Evolutionary conservation across 2,797 vertebrate genomes (phyloP).

Genomic region (Limosa lapponica): DNA sequence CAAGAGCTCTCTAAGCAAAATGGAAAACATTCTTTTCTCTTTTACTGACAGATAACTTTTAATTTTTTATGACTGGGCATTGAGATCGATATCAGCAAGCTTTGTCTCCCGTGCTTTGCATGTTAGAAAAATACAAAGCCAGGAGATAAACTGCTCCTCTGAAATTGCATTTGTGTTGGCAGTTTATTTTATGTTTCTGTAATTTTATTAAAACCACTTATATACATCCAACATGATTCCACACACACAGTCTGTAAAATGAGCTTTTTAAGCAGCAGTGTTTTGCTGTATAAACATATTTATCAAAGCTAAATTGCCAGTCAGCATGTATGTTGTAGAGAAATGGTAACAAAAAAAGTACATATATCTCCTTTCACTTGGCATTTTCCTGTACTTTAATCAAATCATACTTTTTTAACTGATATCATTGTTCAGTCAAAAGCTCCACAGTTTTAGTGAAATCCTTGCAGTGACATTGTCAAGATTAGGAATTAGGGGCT

Average conservation of each 20-base stretch:
- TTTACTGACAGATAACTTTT: slow-evolving; percentile 59
- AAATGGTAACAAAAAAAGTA: neutral
- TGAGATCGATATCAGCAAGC: slow-evolving; percentile 54
- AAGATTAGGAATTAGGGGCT: neutral
- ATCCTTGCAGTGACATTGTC: neutral
- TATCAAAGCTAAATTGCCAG: slow-evolving; percentile 29
- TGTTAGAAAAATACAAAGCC: slow-evolving; percentile 39
- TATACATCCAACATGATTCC: slow-evolving; percentile 25
- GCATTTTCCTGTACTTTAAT: neutral
- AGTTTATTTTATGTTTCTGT: slow-evolving; percentile 53
- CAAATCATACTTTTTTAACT: neutral
- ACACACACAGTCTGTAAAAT: slow-evolving; percentile 23
- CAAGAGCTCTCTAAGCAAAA: slow-evolving; percentile 40
- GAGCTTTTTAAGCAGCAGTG: slow-evolving; percentile 20
- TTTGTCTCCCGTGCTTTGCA: slow-evolving; percentile 46
- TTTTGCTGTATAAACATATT: slow-evolving; percentile 38
- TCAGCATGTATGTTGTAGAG: neutral
- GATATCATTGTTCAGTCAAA: neutral
- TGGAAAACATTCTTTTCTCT: slow-evolving; percentile 44
- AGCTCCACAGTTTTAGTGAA: neutral
- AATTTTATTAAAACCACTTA: slow-evolving; percentile 67
- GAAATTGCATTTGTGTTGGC: slow-evolving; percentile 44
- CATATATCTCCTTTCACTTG: neutral
- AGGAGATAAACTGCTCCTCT: slow-evolving; percentile 29
- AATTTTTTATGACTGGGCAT: slow-evolving; percentile 62